These are phyloP conservation scores for Plectropomus leopardus DNA, from an alignment of 2,113 vertebrate genomes.

Conservation along the genomic window DNA sequence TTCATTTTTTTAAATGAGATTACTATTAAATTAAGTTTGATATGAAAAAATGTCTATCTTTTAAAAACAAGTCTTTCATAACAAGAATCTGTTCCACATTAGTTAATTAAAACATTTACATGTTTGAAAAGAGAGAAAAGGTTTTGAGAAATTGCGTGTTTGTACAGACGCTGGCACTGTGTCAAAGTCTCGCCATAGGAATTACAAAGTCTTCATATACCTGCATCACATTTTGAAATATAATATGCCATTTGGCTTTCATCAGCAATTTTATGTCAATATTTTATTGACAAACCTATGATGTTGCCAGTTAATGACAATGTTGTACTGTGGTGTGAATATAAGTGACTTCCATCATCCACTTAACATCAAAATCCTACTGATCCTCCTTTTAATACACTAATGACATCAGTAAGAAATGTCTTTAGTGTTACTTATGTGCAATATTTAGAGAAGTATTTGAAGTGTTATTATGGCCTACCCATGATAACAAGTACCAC, in stretches of 20 bases:
- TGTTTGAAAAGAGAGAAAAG: slow-evolving; percentile 45
- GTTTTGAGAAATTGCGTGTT: slow-evolving; percentile 30
- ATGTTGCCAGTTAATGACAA: slow-evolving; percentile 4
- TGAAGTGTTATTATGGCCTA: neutral
- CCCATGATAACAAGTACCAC: neutral
- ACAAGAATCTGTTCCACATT: slow-evolving; percentile 63
- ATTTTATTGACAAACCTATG: neutral
- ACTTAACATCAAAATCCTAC: neutral
- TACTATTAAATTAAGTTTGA: slow-evolving; percentile 79
- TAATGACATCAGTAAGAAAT: neutral
- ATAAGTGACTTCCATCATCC: neutral
- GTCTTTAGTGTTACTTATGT: neutral
- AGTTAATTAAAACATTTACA: slow-evolving; percentile 70
- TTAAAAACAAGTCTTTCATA: slow-evolving; percentile 58
- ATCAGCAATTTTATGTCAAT: neutral
- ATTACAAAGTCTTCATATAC: slow-evolving; percentile 5
- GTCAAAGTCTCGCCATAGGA: slow-evolving; percentile 1
- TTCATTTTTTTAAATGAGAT: slow-evolving; percentile 75
- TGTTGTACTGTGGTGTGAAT: neutral
- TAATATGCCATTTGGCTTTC: neutral
- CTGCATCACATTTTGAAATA: neutral
- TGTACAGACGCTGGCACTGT: slow-evolving; percentile 18
- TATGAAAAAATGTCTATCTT: slow-evolving; percentile 52
- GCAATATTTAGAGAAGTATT: neutral
- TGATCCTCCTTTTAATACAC: neutral